Conservation (phyloP, 1,140 invertebrate species). For the Bathynomus jamesi region DNA sequence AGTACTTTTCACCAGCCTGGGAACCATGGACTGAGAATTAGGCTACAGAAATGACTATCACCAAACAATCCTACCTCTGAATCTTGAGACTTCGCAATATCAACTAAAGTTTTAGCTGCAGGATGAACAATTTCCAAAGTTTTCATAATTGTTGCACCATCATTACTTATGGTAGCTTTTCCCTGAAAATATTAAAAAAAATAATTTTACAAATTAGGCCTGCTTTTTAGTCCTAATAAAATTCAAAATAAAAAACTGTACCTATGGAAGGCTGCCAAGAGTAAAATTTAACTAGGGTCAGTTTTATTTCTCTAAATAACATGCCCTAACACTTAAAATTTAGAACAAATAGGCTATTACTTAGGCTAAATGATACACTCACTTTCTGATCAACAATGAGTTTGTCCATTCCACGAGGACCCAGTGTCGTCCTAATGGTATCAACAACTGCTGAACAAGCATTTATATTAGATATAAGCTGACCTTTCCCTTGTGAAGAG, state of each 20-base stretch:
- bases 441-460: slow-evolving; percentile 96
- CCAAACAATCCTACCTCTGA: slow-evolving; percentile 66
- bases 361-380: background rate
- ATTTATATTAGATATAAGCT: slow-evolving; percentile 97
- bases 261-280: slow-evolving; percentile 7
- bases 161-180: slow-evolving; percentile 95
- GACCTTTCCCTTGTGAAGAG: slow-evolving; percentile 87
- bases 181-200: slow-evolving; percentile 46
- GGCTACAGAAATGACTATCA: no score
- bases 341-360: background rate
- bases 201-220: no score
- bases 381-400: slow-evolving; percentile 77
- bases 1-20: no score
- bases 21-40: no score
- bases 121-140: slow-evolving; percentile 95
- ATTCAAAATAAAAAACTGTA: no score
- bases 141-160: slow-evolving; percentile 98
- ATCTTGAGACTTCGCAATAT: slow-evolving; percentile 99
- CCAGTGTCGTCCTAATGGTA: slow-evolving; percentile 91
- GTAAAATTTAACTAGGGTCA: background rate
- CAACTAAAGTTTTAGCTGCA: slow-evolving; percentile 92
- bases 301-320: background rate
- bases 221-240: slow-evolving; percentile 10
- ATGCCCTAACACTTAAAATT: background rate
- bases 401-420: slow-evolving; percentile 99